These are phyloP conservation scores for Idaea biselata DNA, from an alignment of 2,888 invertebrate species.

Conservation along the genomic window DNA sequence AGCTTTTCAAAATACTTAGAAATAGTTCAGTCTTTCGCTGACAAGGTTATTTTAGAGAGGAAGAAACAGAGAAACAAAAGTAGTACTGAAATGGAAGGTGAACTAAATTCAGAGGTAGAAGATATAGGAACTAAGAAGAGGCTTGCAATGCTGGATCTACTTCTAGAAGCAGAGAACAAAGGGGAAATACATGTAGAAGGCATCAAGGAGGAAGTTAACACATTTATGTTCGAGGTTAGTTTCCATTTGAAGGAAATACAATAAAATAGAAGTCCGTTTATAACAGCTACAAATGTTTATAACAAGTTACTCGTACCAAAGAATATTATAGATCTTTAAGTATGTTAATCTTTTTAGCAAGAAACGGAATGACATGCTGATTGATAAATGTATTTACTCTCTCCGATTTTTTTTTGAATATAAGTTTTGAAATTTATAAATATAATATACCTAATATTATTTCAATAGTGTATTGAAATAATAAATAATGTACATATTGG, in stretches of 20 bases:
- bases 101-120: slow-evolving; percentile 18
- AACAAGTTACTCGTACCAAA: too few relatives aligned
- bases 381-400: too few relatives aligned
- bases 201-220: slow-evolving; percentile 85
- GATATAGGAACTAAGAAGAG: slow-evolving; percentile 57
- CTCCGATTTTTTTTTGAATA: too few relatives aligned
- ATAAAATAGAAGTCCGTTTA: not conserved
- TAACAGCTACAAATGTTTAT: too few relatives aligned
- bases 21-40: slow-evolving; percentile 75
- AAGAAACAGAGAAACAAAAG: slow-evolving; percentile 35
- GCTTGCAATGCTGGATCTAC: slow-evolving; percentile 83
- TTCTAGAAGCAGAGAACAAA: slow-evolving; percentile 80
- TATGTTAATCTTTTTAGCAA: too few relatives aligned
- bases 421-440: too few relatives aligned
- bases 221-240: slow-evolving; percentile 74
- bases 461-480: too few relatives aligned
- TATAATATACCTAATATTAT: too few relatives aligned
- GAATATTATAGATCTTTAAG: too few relatives aligned
- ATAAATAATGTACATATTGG: too few relatives aligned
- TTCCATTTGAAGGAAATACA: not conserved
- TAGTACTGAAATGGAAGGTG: slow-evolving; percentile 8
- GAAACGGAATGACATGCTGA: too few relatives aligned
- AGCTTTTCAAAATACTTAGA: slow-evolving; percentile 65
- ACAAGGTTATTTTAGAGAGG: slow-evolving; percentile 76
- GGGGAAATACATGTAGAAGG: slow-evolving; percentile 81